phyloP scores from a whole-genome alignment of 2,113 vertebrate genomes.

The Coturnix japonica region DNA sequence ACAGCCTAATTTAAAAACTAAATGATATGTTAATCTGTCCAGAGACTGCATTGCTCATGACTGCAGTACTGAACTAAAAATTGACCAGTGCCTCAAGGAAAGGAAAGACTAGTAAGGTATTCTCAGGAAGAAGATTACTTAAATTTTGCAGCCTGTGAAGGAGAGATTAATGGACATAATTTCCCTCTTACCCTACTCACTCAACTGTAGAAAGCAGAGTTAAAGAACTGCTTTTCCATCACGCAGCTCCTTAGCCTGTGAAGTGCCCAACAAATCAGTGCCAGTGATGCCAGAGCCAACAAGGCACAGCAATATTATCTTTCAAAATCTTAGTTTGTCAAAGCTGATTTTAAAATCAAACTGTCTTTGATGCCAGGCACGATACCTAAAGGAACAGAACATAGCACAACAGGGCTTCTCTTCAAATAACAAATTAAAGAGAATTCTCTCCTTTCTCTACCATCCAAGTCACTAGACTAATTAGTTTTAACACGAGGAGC shows the following conservation, averaged over 20 bases:
- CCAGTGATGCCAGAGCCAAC: neutral
- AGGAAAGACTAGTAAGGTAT: neutral
- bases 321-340: constrained; percentile 41
- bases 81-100: neutral
- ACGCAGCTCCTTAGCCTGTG: neutral
- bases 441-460: neutral
- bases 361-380: neutral
- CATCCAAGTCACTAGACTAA: neutral
- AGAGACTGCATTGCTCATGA: accelerated
- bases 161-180: neutral
- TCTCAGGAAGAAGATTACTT: neutral
- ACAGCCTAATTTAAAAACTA: neutral
- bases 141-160: neutral
- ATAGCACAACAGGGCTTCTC: neutral
- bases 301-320: neutral
- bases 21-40: neutral
- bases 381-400: neutral
- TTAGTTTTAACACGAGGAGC: neutral
- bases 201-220: neutral
- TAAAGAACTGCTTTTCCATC: constrained; percentile 13
- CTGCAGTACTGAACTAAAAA: neutral
- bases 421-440: neutral
- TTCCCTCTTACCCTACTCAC: neutral
- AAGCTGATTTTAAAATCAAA: constrained; percentile 31
- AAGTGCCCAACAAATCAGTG: neutral